Evolutionary conservation across 2,113 vertebrate genomes (phyloP), one percentile per base, ranked within the genome.

Genomic region (Podarcis cretensis): DNA sequence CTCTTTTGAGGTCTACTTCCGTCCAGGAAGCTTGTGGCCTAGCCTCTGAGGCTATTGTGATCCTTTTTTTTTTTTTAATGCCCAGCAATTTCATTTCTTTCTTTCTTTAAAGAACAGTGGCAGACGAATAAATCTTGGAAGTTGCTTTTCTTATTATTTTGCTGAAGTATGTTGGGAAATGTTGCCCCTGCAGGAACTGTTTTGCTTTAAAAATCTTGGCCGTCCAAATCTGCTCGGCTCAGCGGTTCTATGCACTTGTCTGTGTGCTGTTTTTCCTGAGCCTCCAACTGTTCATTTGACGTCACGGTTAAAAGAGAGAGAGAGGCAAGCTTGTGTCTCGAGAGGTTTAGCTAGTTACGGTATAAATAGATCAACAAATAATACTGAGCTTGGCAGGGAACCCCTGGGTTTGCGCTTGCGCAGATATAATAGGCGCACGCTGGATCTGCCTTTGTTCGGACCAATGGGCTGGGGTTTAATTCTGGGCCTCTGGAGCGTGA

Each of bases 281-380:
- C 75, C 54, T 20, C 85, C 75, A 69, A 87, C 65, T 57, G 81
- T 40, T 68, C 1, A 40, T 88, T 88, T 88, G 87, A 78, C 74
- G 87, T 89, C 87, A 84, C 14, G 63, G 66, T 88, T 88, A 68
- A 77, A 85, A 66, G 27, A 21, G 23, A 71, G 25, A 65, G 37
- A 20, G 32, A 83, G 27, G 18, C 59, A 77, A 21, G 81, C 81
- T 54, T 77, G 86, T 75, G 81, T 83, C 73, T 74, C 27, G 40
- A 69, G 74, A 89, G 74, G 40, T 88, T 89, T 78, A 77, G 73
- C 82, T 78, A 89, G 81, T 89, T 89, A 89, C n/a, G 9, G 63
- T 89, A 89, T 83, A 83, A 89, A 84, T 40, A 84, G 81, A 77
- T 54, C 30, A 57, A 78, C 43, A 84, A 78, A 71, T 83, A 83